Conservation (phyloP, 2,888 invertebrate species). For the Cheilosia scutellata region DNA sequence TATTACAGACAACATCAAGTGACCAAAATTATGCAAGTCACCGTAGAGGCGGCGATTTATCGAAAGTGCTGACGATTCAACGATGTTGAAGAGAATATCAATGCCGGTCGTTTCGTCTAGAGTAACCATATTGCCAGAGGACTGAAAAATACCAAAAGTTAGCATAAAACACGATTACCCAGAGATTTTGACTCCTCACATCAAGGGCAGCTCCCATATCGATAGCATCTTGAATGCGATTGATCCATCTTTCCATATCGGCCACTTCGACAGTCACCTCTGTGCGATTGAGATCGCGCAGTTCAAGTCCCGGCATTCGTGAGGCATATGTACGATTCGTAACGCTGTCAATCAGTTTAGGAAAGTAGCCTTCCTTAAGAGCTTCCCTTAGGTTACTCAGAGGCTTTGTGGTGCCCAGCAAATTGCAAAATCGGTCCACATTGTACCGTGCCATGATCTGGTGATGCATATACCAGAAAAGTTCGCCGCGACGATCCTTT, state of each 20-base stretch:
- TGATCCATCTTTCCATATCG: slow-evolving; percentile 89
- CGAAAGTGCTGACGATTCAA: slow-evolving; percentile 89
- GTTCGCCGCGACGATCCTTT: slow-evolving; percentile 88
- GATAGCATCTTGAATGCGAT: slow-evolving; percentile 89
- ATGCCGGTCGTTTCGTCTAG: slow-evolving; percentile 87
- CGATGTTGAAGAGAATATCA: slow-evolving; percentile 91
- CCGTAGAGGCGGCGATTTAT: slow-evolving; percentile 90
- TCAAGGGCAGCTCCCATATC: slow-evolving; percentile 86
- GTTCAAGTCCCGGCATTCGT: slow-evolving; percentile 86
- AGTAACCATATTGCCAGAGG: slow-evolving; percentile 78
- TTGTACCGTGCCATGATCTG: slow-evolving; percentile 87
- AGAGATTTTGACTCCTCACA: slow-evolving; percentile 83
- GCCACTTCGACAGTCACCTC: slow-evolving; percentile 83
- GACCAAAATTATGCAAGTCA: slow-evolving; percentile 92
- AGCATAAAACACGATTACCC: too few species aligned
- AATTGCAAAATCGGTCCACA: slow-evolving; percentile 88
- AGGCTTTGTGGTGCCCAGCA: slow-evolving; percentile 81
- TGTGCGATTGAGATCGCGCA: slow-evolving; percentile 86
- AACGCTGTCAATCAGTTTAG: slow-evolving; percentile 88
- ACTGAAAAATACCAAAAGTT: slow-evolving; percentile 63
- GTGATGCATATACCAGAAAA: slow-evolving; percentile 89
- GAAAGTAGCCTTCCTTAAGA: slow-evolving; percentile 90
- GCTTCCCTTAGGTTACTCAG: slow-evolving; percentile 88
- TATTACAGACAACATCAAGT: slow-evolving; percentile 89
- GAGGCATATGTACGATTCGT: slow-evolving; percentile 89